Percentiles rank a stretch among this genome's conserved stretches.
phyloP scores from a whole-genome alignment of 2,888 invertebrate species.

The Amphimallon solstitiale region DNA sequence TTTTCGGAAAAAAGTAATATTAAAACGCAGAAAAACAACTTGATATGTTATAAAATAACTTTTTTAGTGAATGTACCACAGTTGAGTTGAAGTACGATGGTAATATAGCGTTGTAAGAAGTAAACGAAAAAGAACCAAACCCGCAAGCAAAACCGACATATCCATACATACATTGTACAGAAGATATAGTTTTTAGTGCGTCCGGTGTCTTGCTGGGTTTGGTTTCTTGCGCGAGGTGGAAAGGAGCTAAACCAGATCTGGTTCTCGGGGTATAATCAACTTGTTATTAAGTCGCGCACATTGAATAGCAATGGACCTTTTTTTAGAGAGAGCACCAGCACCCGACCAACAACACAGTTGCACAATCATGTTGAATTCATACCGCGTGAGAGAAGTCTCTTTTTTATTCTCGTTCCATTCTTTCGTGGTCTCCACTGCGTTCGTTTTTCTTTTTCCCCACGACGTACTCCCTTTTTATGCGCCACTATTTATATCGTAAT shows the following conservation, averaged over 20 bases:
- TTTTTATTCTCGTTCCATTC: conserved; percentile 17
- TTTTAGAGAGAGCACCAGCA: too few species aligned
- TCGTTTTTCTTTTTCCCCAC: not conserved
- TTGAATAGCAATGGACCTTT: conserved; percentile 45
- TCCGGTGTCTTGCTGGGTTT: too few species aligned
- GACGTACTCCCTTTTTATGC: not conserved
- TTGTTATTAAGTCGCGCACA: conserved; percentile 46
- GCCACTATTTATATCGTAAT: conserved; percentile 33
- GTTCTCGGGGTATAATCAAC: conserved; percentile 44
- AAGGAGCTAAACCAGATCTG: conserved; percentile 46
- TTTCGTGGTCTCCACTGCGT: conserved; percentile 1
- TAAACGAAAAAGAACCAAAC: too few species aligned
- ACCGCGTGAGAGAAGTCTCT: conserved; percentile 47
- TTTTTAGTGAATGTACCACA: too few species aligned
- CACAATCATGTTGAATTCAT: conserved; percentile 49
- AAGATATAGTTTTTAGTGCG: conserved; percentile 43
- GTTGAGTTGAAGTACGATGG: too few species aligned
- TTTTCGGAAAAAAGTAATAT: too few species aligned
- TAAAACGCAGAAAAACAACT: too few species aligned
- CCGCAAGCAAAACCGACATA: too few species aligned
- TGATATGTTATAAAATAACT: too few species aligned
- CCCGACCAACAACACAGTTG: not conserved
- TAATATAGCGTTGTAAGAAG: too few species aligned
- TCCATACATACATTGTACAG: conserved; percentile 24
- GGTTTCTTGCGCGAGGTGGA: conserved; percentile 40